phyloP scores from a whole-genome alignment of 2,113 vertebrate genomes.

The Clinocottus analis region DNA sequence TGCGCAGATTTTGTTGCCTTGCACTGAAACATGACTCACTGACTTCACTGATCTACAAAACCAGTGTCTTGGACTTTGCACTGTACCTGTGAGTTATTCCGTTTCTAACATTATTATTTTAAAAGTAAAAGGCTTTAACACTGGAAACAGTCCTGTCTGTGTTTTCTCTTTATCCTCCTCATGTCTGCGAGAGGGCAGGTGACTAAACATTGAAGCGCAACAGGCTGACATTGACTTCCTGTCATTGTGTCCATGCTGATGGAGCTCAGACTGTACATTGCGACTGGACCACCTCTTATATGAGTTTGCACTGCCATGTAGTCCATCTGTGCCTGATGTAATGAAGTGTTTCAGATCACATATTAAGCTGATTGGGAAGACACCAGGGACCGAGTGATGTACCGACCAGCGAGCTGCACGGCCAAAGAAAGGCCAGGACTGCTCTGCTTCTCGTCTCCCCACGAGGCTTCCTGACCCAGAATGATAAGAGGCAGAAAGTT shows the following conservation, averaged over 20 bases:
- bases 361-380: slow-evolving; percentile 24
- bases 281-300: not conserved
- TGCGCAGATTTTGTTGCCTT: slow-evolving; percentile 10
- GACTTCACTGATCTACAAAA: slow-evolving; percentile 25
- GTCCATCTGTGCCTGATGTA: slow-evolving; percentile 11
- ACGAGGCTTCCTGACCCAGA: slow-evolving; percentile 78
- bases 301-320: slow-evolving; percentile 7
- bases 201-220: slow-evolving; percentile 23
- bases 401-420: slow-evolving; percentile 42
- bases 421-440: slow-evolving; percentile 69
- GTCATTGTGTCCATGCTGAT: slow-evolving; percentile 26
- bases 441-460: slow-evolving; percentile 64
- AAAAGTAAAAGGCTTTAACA: slow-evolving; percentile 52
- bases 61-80: slow-evolving; percentile 59
- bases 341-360: slow-evolving; percentile 36
- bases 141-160: slow-evolving; percentile 13
- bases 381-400: slow-evolving; percentile 26
- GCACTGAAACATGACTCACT: slow-evolving; percentile 24
- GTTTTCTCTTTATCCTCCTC: slow-evolving; percentile 6
- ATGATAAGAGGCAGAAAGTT: slow-evolving; percentile 72
- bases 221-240: slow-evolving; percentile 43
- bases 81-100: slow-evolving; percentile 49
- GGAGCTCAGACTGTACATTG: slow-evolving; percentile 6
- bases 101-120: slow-evolving; percentile 51
- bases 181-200: slow-evolving; percentile 55